A percentile compares a stretch with the other conserved stretches of the same genome.
Conservation (phyloP, 1,140 invertebrate species). For the Drosophila neocordata region DNA sequence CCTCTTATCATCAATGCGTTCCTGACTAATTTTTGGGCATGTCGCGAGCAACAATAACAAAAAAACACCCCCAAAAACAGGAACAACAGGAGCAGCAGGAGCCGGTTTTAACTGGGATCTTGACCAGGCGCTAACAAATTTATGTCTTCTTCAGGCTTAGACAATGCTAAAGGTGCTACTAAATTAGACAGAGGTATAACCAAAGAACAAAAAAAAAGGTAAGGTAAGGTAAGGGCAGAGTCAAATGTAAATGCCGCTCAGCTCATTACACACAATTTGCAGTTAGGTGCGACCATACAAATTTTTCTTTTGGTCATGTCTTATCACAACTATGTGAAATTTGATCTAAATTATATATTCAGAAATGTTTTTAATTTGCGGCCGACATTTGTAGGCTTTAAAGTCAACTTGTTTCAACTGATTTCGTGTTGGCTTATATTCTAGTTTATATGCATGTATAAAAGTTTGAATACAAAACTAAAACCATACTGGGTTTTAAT, state of each 20-base stretch:
- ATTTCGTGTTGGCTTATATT: not conserved
- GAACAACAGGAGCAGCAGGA: constrained; percentile 22
- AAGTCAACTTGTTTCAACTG: not conserved
- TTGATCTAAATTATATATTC: constrained; percentile 73
- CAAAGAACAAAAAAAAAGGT: constrained; percentile 18
- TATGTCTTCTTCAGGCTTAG: constrained; percentile 77
- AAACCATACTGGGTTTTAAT: constrained; percentile 37
- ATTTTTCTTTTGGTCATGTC: constrained; percentile 52
- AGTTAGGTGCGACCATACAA: constrained; percentile 81
- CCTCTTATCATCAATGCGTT: not conserved
- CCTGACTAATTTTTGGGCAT: constrained; percentile 19
- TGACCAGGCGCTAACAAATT: constrained; percentile 76
- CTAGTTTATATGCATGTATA: not conserved
- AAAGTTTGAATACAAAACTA: not conserved
- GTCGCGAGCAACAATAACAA: constrained; percentile 22
- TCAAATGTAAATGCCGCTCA: constrained; percentile 65
- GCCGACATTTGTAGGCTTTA: not conserved
- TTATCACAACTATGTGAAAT: constrained; percentile 71
- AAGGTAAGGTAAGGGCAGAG: constrained; percentile 20
- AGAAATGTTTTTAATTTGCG: constrained; percentile 9
- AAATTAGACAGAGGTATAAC: constrained; percentile 44
- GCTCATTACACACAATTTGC: constrained; percentile 81
- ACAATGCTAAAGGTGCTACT: constrained; percentile 70
- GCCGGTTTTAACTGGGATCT: constrained; percentile 47
- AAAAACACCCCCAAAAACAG: constrained; percentile 54